These are phyloP conservation scores for Drosophila pseudotakahashii DNA, from an alignment of 2,888 invertebrate species.

Conservation along the genomic window DNA sequence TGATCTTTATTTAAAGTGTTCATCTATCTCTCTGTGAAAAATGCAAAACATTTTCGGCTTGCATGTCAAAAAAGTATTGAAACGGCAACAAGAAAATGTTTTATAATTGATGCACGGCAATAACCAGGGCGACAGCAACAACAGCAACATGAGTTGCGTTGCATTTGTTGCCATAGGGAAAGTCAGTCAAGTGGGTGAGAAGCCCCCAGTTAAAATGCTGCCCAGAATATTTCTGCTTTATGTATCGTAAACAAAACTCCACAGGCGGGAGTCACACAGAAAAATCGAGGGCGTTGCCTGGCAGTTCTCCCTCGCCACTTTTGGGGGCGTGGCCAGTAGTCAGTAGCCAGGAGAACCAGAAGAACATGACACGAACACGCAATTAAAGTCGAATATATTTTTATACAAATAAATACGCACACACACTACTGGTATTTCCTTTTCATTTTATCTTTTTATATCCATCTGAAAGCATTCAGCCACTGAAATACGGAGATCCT, in stretches of 20 bases:
- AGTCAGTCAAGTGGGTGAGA: constrained; percentile 23
- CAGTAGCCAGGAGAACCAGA: neutral
- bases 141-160: constrained; percentile 22
- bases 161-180: constrained; percentile 54
- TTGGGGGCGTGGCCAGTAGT: constrained; percentile 4
- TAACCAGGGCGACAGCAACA: constrained; percentile 48
- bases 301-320: constrained; percentile 22
- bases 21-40: neutral
- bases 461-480: neutral
- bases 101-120: constrained; percentile 67
- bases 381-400: constrained; percentile 56
- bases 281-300: constrained; percentile 65
- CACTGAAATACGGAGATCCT: neutral
- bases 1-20: constrained; percentile 2
- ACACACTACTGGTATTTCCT: neutral
- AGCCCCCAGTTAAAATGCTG: neutral
- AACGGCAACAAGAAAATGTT: constrained; percentile 48
- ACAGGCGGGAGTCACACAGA: constrained; percentile 41
- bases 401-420: constrained; percentile 8
- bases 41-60: constrained; percentile 32
- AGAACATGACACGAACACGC: constrained; percentile 48
- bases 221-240: constrained; percentile 34
- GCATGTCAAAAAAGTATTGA: constrained; percentile 53
- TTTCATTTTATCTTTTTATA: neutral
- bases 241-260: constrained; percentile 62